A percentile compares a stretch with the other conserved stretches of the same genome.
These are phyloP conservation scores for Hycleus phaleratus DNA, from an alignment of 1,140 invertebrate genomes.

Conservation along the genomic window DNA sequence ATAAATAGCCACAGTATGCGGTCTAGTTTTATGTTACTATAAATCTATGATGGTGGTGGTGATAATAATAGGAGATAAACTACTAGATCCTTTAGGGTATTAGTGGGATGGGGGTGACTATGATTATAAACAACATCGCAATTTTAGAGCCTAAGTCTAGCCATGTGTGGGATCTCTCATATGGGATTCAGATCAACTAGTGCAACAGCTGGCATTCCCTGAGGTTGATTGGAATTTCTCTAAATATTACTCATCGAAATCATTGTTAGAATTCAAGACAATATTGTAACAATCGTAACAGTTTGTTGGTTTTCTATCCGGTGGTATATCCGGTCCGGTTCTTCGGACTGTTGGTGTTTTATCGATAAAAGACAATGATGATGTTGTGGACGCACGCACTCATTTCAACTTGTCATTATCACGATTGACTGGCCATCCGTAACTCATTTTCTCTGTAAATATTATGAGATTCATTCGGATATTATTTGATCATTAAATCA, in stretches of 20 bases:
- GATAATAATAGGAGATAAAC: conserved; percentile 1
- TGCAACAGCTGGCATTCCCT: conserved; percentile 20
- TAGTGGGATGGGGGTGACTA: conserved; percentile 10
- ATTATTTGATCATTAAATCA: too few relatives aligned
- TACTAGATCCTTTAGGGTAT: conserved; percentile 10
- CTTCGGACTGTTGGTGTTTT: conserved; percentile 16
- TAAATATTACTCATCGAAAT: neutral
- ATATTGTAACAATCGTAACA: too few relatives aligned
- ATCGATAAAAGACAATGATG: neutral
- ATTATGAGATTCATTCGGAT: neutral
- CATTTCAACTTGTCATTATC: conserved; percentile 16
- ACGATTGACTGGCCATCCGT: conserved; percentile 18
- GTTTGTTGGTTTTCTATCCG: conserved; percentile 5
- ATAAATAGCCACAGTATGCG: conserved; percentile 7
- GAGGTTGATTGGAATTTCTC: conserved; percentile 2
- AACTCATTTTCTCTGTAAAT: conserved; percentile 7
- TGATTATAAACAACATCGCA: conserved; percentile 6
- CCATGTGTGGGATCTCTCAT: conserved; percentile 10
- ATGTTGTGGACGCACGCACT: conserved; percentile 7
- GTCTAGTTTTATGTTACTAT: conserved; percentile 5
- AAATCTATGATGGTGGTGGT: neutral
- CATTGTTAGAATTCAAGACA: too few relatives aligned
- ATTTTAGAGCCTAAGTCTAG: neutral
- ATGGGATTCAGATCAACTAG: neutral
- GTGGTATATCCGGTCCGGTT: conserved; percentile 15